phyloP scores from a whole-genome alignment of 2,113 vertebrate species.

The Onychostoma macrolepis region DNA sequence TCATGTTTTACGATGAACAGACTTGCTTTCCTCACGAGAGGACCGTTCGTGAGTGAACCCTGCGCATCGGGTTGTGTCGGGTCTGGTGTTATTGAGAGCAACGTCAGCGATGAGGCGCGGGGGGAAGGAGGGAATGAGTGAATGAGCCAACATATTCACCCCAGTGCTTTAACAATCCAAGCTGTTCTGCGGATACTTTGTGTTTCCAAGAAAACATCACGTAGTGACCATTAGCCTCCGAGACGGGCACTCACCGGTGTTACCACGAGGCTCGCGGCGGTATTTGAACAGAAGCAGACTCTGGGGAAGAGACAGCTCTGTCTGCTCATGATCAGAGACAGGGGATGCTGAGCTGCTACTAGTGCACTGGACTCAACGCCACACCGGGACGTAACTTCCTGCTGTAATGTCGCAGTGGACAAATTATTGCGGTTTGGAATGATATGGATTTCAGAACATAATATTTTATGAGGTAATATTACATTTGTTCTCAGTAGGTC shows the following conservation, averaged over 20 bases:
- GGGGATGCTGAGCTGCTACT: slow-evolving; percentile 59
- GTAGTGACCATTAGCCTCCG: slow-evolving; percentile 46
- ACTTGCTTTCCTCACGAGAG: slow-evolving; percentile 22
- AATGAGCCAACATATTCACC: slow-evolving; percentile 56
- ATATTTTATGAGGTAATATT: slow-evolving; percentile 72
- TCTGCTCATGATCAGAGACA: slow-evolving; percentile 34
- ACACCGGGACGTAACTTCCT: slow-evolving; percentile 58
- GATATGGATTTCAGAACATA: slow-evolving; percentile 73
- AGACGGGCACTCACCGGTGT: slow-evolving; percentile 16
- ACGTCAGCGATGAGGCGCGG: slow-evolving; percentile 71
- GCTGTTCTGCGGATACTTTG: slow-evolving; percentile 45
- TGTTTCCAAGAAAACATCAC: slow-evolving; percentile 67
- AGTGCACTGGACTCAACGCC: slow-evolving; percentile 46
- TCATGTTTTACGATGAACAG: slow-evolving; percentile 37
- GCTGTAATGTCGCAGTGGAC: slow-evolving; percentile 56
- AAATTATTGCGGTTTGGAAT: slow-evolving; percentile 47
- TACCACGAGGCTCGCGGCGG: not conserved
- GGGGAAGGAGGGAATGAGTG: slow-evolving; percentile 61
- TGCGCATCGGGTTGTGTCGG: slow-evolving; percentile 29
- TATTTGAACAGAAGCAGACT: slow-evolving; percentile 21
- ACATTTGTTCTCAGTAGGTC: slow-evolving; percentile 44
- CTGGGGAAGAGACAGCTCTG: slow-evolving; percentile 21
- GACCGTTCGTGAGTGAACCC: slow-evolving; percentile 19
- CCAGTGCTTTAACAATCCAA: slow-evolving; percentile 59
- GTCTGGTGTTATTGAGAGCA: slow-evolving; percentile 69